A percentile compares a stretch with the other conserved stretches of the same genome.
phyloP scores from a whole-genome alignment of 1,140 invertebrate species.

The Zaprionus gabonicus region DNA sequence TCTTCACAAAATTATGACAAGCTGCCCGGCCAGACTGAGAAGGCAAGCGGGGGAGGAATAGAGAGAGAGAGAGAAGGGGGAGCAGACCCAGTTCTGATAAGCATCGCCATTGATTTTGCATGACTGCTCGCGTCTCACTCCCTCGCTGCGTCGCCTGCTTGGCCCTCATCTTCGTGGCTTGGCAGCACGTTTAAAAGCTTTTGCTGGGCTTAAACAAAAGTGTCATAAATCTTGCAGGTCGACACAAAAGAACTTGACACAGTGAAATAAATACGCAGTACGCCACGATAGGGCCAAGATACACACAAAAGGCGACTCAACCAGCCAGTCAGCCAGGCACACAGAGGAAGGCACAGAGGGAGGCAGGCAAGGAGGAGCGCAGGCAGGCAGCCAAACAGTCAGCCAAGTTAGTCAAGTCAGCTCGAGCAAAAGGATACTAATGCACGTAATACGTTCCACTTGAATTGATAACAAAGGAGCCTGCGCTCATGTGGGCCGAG shows the following conservation, averaged over 20 bases:
- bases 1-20: constrained; percentile 68
- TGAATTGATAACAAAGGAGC: constrained; percentile 67
- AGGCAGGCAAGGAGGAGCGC: not conserved
- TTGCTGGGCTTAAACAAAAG: constrained; percentile 72
- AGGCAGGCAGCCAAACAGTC: constrained; percentile 7
- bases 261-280: constrained; percentile 66
- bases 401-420: constrained; percentile 22
- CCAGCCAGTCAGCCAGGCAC: constrained; percentile 8
- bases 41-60: too few relatives aligned
- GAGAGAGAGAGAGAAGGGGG: not conserved
- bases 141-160: not conserved
- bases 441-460: constrained; percentile 81
- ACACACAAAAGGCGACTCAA: constrained; percentile 33
- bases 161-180: not conserved
- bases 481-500: constrained; percentile 40
- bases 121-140: constrained; percentile 33
- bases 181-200: constrained; percentile 53
- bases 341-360: not conserved
- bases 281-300: constrained; percentile 48
- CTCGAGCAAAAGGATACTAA: constrained; percentile 63
- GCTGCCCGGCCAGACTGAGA: constrained; percentile 30
- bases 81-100: constrained; percentile 45
- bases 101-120: constrained; percentile 74
- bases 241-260: constrained; percentile 71
- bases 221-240: constrained; percentile 78